Percentiles rank a stretch among this genome's conserved stretches.
Conservation (phyloP, 2,888 invertebrate genomes). For the Allophyes oxyacanthae region DNA sequence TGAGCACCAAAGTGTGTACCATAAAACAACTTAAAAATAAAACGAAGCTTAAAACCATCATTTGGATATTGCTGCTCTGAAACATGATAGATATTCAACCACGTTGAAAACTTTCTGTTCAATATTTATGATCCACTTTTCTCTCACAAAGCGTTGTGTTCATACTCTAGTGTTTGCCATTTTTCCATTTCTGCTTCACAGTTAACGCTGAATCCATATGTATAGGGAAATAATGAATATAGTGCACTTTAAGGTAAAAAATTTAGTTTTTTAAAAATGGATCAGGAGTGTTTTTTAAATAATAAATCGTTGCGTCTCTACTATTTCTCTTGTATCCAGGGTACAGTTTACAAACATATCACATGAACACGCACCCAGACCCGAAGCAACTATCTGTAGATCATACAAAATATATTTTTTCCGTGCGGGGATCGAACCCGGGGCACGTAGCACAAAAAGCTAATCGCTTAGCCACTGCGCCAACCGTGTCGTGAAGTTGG, state of each 20-base stretch:
- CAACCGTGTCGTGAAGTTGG: too few species aligned
- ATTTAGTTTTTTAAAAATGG: too few species aligned
- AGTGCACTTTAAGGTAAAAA: not conserved
- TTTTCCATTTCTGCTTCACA: constrained; percentile 51
- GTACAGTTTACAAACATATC: too few species aligned
- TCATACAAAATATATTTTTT: too few species aligned
- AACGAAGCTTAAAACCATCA: constrained; percentile 13
- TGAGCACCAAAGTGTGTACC: not conserved
- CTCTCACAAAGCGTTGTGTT: constrained; percentile 58
- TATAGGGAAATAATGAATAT: constrained; percentile 7
- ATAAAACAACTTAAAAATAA: constrained; percentile 2
- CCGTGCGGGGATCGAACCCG: too few species aligned
- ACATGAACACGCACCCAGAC: too few species aligned
- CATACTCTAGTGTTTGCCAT: constrained; percentile 56
- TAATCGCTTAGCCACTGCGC: too few species aligned
- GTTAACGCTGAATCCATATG: constrained; percentile 32
- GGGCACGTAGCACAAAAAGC: too few species aligned
- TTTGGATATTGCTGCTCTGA: constrained; percentile 23
- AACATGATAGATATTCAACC: constrained; percentile 51
- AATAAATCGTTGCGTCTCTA: too few species aligned
- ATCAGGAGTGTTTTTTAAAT: too few species aligned
- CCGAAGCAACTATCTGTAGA: too few species aligned
- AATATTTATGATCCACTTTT: constrained; percentile 68
- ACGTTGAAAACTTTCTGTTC: constrained; percentile 59
- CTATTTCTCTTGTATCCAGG: too few species aligned